These are phyloP conservation scores for Hypothenemus hampei DNA, from an alignment of 1,140 invertebrate species.

Conservation along the genomic window DNA sequence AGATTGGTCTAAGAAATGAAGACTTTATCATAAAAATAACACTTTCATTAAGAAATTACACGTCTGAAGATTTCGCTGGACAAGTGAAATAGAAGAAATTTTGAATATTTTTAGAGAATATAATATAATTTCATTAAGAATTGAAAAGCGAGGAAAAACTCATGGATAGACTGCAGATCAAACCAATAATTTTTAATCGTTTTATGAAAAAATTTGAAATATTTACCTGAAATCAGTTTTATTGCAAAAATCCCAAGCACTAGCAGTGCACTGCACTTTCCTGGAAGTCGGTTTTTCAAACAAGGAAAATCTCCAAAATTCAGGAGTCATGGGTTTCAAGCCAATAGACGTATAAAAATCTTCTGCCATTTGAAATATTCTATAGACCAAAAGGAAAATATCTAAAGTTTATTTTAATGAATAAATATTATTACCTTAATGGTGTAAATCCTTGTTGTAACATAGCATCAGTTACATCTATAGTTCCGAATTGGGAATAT, in stretches of 20 bases:
- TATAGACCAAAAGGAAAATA: slow-evolving; percentile 38
- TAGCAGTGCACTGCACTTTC: slow-evolving; percentile 76
- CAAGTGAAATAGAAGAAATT: too few species aligned
- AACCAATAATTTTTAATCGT: too few species aligned
- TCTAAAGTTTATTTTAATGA: too few species aligned
- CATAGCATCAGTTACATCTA: slow-evolving; percentile 75
- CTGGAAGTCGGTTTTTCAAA: slow-evolving; percentile 65
- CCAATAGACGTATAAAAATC: slow-evolving; percentile 78
- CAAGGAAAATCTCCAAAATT: slow-evolving; percentile 77
- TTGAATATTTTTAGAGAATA: too few species aligned
- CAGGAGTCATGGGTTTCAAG: slow-evolving; percentile 68
- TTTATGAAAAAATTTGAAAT: background rate
- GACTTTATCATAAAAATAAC: too few species aligned
- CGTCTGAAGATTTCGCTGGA: too few species aligned
- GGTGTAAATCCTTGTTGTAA: slow-evolving; percentile 67
- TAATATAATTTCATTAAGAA: too few species aligned
- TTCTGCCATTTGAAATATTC: slow-evolving; percentile 75
- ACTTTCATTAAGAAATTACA: too few species aligned
- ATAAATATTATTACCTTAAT: slow-evolving; percentile 50
- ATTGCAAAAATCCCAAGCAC: slow-evolving; percentile 87
- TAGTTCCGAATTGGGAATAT: slow-evolving; percentile 62
- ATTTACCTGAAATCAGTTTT: slow-evolving; percentile 69
- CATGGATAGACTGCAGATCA: too few species aligned
- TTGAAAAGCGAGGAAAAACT: too few species aligned
- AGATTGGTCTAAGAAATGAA: too few species aligned